Percentiles rank a stretch among this genome's conserved stretches.
phyloP scores from a whole-genome alignment of 2,888 invertebrate species.

The Chymomyza amoena region DNA sequence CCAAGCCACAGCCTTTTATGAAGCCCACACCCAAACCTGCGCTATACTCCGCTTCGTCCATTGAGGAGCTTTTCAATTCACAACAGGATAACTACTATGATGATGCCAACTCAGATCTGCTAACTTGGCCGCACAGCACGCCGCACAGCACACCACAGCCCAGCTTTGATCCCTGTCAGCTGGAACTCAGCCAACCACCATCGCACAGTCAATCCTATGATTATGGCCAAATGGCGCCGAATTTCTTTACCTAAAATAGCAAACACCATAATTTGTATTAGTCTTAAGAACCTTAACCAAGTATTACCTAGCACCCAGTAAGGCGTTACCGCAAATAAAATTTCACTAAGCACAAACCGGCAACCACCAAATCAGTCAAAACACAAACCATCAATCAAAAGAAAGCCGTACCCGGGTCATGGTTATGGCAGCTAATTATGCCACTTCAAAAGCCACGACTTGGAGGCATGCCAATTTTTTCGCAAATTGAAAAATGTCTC shows the following conservation, averaged over 20 bases:
- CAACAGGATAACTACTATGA: slow-evolving; percentile 31
- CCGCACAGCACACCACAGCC: slow-evolving; percentile 13
- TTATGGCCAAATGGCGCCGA: slow-evolving; percentile 18
- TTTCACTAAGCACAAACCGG: neutral
- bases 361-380: neutral
- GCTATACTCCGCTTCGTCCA: slow-evolving; percentile 10
- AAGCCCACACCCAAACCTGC: neutral
- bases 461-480: neutral
- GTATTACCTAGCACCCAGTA: slow-evolving; percentile 42
- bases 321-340: neutral
- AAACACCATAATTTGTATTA: slow-evolving; percentile 1
- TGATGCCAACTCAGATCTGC: slow-evolving; percentile 20
- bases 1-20: neutral
- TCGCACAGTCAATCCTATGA: neutral
- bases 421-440: slow-evolving; percentile 1
- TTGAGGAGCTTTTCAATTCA: slow-evolving; percentile 33
- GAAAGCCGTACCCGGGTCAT: neutral
- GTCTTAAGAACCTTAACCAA: neutral
- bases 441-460: neutral
- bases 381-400: neutral
- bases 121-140: slow-evolving; percentile 20
- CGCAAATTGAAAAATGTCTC: neutral
- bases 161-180: slow-evolving; percentile 51
- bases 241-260: slow-evolving; percentile 49
- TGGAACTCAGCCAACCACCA: slow-evolving; percentile 12